Percentiles rank a stretch among this genome's conserved stretches.
phyloP scores from a whole-genome alignment of 2,797 vertebrate species.

The Lepidocolaptes lacrymiger region DNA sequence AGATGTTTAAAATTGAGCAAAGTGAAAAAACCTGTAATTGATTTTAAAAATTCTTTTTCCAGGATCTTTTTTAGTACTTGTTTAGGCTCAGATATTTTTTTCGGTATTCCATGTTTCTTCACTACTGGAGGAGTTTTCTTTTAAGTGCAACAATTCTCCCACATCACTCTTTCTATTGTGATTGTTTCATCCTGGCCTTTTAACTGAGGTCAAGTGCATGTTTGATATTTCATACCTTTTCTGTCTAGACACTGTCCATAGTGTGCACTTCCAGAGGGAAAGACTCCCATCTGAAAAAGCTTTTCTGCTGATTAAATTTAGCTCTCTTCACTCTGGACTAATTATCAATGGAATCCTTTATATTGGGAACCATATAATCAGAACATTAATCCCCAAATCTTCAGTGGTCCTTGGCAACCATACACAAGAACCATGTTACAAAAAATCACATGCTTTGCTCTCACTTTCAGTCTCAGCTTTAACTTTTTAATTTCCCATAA shows the following conservation, averaged over 20 bases:
- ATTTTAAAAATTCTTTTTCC: not conserved
- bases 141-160: not conserved
- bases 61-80: not conserved
- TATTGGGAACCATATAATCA: not conserved
- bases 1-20: not conserved
- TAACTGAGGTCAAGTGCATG: constrained; percentile 36
- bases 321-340: not conserved
- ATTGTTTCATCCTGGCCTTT: constrained; percentile 28
- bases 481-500: not conserved
- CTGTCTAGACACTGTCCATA: not conserved
- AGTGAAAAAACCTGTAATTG: not conserved
- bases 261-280: not conserved
- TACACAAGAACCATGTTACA: not conserved
- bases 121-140: not conserved
- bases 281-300: not conserved
- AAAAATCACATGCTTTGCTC: not conserved
- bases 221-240: constrained; percentile 30
- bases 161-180: not conserved
- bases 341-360: not conserved
- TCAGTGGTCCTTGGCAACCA: not conserved
- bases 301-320: constrained; percentile 11
- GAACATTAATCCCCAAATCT: not conserved
- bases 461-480: not conserved
- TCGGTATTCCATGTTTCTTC: not conserved
- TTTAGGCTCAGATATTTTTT: not conserved